These are phyloP conservation scores for Goniozus legneri DNA, from an alignment of 1,140 invertebrate genomes.

Conservation along the genomic window DNA sequence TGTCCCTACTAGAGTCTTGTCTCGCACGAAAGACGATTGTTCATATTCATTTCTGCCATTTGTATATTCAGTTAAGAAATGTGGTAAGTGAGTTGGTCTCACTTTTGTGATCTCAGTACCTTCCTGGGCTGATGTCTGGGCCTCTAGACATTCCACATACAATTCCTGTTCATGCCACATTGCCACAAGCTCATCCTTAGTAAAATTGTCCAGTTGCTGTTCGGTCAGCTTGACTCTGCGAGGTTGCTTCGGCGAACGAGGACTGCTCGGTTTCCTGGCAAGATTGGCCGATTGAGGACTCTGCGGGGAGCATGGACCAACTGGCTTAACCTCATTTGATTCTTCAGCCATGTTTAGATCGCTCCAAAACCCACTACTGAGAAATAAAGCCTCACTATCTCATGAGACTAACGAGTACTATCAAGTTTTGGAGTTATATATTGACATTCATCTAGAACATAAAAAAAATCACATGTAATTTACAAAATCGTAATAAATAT, in stretches of 20 bases:
- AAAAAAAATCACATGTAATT: neutral
- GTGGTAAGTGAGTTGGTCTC: conserved; percentile 42
- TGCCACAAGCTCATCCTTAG: conserved; percentile 54
- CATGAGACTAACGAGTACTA: neutral
- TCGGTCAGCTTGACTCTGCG: conserved; percentile 51
- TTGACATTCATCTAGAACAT: neutral
- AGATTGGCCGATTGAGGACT: conserved; percentile 33
- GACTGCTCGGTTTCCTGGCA: conserved; percentile 36
- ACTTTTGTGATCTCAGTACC: conserved; percentile 52
- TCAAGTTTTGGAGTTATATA: conserved; percentile 9
- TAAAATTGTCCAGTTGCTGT: conserved; percentile 52
- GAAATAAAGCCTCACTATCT: neutral
- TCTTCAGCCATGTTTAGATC: conserved; percentile 43
- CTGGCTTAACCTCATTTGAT: conserved; percentile 40
- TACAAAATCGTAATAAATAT: neutral
- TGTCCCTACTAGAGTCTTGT: conserved; percentile 40
- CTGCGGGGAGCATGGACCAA: conserved; percentile 42
- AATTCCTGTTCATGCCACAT: conserved; percentile 58
- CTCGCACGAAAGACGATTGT: conserved; percentile 27
- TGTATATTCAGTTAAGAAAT: conserved; percentile 43
- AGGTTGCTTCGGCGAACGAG: conserved; percentile 41
- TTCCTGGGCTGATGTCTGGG: conserved; percentile 52
- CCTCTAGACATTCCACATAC: conserved; percentile 55
- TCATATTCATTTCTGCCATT: conserved; percentile 23
- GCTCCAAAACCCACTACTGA: neutral